Evolutionary conservation across 2,888 invertebrate species (phyloP), one percentile per base, ranked within the genome.

Genomic region (Bhutanitis thaidina): DNA sequence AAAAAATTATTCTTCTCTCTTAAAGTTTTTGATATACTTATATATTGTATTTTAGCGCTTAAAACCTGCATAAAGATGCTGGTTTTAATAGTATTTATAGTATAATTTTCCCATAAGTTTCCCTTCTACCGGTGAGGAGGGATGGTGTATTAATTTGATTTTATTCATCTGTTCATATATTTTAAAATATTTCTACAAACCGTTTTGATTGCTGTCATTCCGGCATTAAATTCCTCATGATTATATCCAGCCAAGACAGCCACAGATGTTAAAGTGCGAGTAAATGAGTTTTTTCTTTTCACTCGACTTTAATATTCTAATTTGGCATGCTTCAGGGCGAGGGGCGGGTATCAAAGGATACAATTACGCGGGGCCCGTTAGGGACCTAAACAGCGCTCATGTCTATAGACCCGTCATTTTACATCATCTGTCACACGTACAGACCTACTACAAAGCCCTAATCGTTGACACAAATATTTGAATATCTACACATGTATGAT

Each of bases 341-440:
- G 74, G 72, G 68, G 65, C 52, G 2, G 57, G 14, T 55, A 54
- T 77, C 79, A 77, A 80, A 80, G 77, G 62, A 56, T 66, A 65
- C 77, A 75, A 49, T 52, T 52, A 52, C 32, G 16, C 14, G 12
- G 44, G 50, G 16, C 2, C 44, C 50, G 27, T 45, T 29, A 27
- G 50, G 50, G 50, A 50, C 44, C 38, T 35, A 45, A 50, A 50
- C 44, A 44, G 44, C 34, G 48, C 34, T 12, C 30, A 20, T 8
- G 38, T 32, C 38, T 35, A 15, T 47, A 32, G 40, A 15, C 36
- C 29, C 10, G 29, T 14, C 30, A 10, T 45, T 37, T 27, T 7
- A 14, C 25, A 35, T 10, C 9, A 36, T 44, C 44, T 8, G 30
- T 1, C 15, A 13, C 15, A 29, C 15, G 15, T 14, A 14, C 14